Conservation (phyloP, 2,797 vertebrate species). For the Bufotes viridis region DNA sequence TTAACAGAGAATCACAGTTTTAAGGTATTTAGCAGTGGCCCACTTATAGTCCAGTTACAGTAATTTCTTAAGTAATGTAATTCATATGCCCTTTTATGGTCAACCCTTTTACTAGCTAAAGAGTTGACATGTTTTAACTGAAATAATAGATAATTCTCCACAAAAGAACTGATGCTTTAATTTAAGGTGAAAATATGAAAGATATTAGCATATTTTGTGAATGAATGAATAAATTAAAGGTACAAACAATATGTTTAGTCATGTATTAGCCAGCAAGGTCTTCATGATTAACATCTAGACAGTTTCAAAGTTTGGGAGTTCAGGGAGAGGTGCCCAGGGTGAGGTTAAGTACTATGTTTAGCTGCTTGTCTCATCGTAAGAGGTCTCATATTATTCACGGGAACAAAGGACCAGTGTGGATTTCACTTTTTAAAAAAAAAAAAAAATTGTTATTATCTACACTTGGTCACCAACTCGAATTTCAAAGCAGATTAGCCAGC, state of each 20-base stretch:
- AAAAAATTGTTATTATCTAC: conserved; percentile 50
- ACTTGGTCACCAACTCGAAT: conserved; percentile 41
- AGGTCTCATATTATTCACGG: conserved; percentile 41
- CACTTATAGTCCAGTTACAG: too few relatives aligned
- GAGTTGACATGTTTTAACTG: neutral
- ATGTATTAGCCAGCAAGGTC: neutral
- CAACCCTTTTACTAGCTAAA: too few relatives aligned
- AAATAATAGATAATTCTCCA: neutral
- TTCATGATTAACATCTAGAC: neutral
- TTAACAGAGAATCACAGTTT: too few relatives aligned
- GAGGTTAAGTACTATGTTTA: conserved; percentile 49
- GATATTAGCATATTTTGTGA: neutral
- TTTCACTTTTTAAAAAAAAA: too few relatives aligned
- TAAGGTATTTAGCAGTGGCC: too few relatives aligned
- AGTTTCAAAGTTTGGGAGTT: conserved; percentile 7
- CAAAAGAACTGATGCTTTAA: neutral
- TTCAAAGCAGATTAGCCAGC: conserved; percentile 47
- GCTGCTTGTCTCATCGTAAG: conserved; percentile 26
- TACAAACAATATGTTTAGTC: neutral
- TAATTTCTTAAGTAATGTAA: too few relatives aligned
- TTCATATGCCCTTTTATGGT: too few relatives aligned
- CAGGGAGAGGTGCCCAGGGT: conserved; percentile 27
- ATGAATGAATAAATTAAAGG: conserved; percentile 2
- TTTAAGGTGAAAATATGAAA: neutral
- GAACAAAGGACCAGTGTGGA: conserved; percentile 39